phyloP scores from a whole-genome alignment of 2,888 invertebrate genomes.

The Seira ritae region DNA sequence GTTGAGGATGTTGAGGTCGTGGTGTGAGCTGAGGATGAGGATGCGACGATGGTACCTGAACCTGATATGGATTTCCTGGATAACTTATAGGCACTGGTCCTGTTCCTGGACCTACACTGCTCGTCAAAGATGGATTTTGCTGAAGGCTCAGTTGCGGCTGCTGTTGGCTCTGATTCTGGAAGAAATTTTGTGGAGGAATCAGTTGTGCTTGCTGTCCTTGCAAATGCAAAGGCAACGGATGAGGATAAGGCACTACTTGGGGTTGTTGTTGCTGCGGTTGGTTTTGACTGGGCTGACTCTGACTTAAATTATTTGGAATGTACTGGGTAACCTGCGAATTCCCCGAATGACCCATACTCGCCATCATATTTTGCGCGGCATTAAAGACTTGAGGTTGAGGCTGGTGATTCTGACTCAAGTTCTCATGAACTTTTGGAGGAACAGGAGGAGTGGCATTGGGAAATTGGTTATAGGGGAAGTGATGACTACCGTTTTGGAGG shows the following conservation, averaged over 20 bases:
- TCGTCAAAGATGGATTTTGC: not conserved
- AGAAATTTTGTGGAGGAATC: slow-evolving; percentile 9
- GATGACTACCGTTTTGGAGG: too few species aligned
- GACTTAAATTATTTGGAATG: not conserved
- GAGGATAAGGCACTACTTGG: not conserved
- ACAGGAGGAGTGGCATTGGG: too few species aligned
- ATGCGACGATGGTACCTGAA: not conserved
- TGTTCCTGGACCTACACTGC: not conserved
- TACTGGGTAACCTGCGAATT: not conserved
- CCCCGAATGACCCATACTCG: too few species aligned
- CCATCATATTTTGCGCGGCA: too few species aligned
- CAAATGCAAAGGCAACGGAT: not conserved
- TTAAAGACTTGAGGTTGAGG: too few species aligned
- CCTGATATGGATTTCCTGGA: not conserved
- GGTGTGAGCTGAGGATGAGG: not conserved
- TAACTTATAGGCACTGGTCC: not conserved
- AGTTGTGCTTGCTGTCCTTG: not conserved
- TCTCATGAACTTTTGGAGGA: too few species aligned
- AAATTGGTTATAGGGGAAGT: too few species aligned
- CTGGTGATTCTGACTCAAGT: too few species aligned
- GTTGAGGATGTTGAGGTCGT: slow-evolving; percentile 25
- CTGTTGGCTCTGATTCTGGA: too few species aligned
- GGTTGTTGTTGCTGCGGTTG: slow-evolving; percentile 23
- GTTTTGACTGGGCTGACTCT: slow-evolving; percentile 9
- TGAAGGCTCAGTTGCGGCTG: too few species aligned